These are phyloP conservation scores for Ellobium chinense DNA, from an alignment of 2,888 invertebrate species.

Conservation along the genomic window DNA sequence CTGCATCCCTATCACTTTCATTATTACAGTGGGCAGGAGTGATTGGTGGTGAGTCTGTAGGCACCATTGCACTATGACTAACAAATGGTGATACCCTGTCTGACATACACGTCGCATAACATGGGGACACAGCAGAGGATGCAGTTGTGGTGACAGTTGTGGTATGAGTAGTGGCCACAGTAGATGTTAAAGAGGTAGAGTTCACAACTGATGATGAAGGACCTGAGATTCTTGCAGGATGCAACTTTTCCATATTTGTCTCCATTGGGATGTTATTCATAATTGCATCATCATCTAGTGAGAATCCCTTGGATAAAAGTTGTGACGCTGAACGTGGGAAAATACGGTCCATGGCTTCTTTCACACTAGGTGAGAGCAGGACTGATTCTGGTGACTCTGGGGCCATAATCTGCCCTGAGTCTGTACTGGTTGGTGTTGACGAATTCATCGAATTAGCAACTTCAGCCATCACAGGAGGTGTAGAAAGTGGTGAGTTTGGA, in stretches of 20 bases:
- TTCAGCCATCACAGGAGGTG: slow-evolving; percentile 31
- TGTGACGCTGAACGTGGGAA: slow-evolving; percentile 30
- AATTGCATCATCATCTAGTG: slow-evolving; percentile 2
- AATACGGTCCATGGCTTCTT: slow-evolving; percentile 40
- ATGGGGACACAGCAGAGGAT: slow-evolving; percentile 2
- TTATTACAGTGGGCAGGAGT: neutral
- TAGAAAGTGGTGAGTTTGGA: neutral
- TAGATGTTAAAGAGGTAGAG: neutral
- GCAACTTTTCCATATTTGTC: neutral
- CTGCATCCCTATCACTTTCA: neutral
- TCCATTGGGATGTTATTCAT: neutral
- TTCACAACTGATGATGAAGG: neutral
- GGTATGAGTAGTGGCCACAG: neutral
- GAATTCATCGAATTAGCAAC: slow-evolving; percentile 16
- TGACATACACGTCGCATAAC: neutral
- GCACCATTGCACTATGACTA: neutral
- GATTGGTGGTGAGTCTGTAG: neutral
- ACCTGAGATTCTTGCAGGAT: neutral
- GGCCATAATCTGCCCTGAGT: neutral
- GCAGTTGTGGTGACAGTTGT: slow-evolving; percentile 23
- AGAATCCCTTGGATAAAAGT: neutral
- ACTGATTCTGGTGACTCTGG: slow-evolving; percentile 12
- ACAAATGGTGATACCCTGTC: neutral
- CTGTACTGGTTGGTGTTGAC: neutral
- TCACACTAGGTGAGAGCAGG: slow-evolving; percentile 29